phyloP scores from a whole-genome alignment of 2,888 invertebrate genomes.

The Cerceris rybyensis region DNA sequence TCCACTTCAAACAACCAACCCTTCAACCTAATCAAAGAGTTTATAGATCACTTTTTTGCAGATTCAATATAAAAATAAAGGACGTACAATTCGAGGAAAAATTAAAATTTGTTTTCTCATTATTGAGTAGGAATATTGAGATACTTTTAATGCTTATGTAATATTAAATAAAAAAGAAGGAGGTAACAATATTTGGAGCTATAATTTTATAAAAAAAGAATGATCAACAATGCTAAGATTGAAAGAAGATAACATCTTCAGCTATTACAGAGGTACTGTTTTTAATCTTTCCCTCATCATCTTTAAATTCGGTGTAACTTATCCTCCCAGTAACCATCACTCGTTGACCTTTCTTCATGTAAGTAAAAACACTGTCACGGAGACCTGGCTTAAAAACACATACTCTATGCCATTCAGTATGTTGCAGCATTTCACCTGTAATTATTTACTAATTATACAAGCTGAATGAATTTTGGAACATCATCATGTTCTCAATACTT shows the following conservation, averaged over 20 bases:
- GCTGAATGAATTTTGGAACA: neutral
- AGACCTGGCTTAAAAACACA: slow-evolving; percentile 93
- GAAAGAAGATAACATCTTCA: slow-evolving; percentile 92
- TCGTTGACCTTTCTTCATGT: slow-evolving; percentile 92
- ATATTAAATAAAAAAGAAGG: neutral
- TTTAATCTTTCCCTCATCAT: slow-evolving; percentile 88
- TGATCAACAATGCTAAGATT: slow-evolving; percentile 14
- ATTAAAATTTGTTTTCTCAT: slow-evolving; percentile 68
- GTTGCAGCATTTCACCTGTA: slow-evolving; percentile 90
- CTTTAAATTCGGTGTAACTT: slow-evolving; percentile 92
- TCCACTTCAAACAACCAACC: neutral
- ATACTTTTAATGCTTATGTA: slow-evolving; percentile 80
- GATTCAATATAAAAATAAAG: slow-evolving; percentile 72
- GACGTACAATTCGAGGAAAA: slow-evolving; percentile 76
- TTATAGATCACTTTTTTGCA: slow-evolving; percentile 52
- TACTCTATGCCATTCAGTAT: slow-evolving; percentile 96
- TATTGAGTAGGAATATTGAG: slow-evolving; percentile 73
- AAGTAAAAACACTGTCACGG: slow-evolving; percentile 90
- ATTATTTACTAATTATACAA: slow-evolving; percentile 12
- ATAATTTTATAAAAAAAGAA: neutral
- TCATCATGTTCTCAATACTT: neutral
- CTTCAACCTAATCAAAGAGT: slow-evolving; percentile 30
- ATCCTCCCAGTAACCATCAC: slow-evolving; percentile 92
- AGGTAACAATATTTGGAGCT: neutral
- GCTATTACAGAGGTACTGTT: slow-evolving; percentile 92